phyloP scores from a whole-genome alignment of 2,888 invertebrate species.

The Tipula unca region DNA sequence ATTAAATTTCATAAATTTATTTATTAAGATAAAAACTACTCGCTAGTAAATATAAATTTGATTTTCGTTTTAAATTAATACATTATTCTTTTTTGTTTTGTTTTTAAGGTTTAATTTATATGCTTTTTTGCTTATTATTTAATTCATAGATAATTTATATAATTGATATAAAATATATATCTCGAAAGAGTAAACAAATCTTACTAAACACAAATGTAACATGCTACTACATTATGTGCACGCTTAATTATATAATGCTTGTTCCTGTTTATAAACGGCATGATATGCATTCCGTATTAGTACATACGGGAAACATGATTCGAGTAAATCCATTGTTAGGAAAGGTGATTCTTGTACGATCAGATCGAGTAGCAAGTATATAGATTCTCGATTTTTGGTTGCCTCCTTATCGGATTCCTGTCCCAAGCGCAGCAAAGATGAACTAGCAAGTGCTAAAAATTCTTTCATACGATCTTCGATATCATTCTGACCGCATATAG shows the following conservation, averaged over 20 bases:
- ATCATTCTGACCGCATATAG: slow-evolving; percentile 91
- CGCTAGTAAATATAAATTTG: neutral
- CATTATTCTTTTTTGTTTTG: neutral
- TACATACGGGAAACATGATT: slow-evolving; percentile 98
- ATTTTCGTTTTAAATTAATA: slow-evolving; percentile 1
- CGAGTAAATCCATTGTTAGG: slow-evolving; percentile 95
- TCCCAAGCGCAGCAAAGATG: slow-evolving; percentile 86
- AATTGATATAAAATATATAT: neutral
- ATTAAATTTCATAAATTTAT: neutral
- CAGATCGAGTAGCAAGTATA: slow-evolving; percentile 91
- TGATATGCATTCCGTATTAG: slow-evolving; percentile 97
- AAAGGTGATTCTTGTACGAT: slow-evolving; percentile 98
- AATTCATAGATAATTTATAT: neutral
- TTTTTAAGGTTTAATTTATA: neutral
- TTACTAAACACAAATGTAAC: neutral
- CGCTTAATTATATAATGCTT: slow-evolving; percentile 34
- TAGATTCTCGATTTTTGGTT: slow-evolving; percentile 89
- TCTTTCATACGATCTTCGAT: slow-evolving; percentile 98
- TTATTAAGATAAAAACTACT: neutral
- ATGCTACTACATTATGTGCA: neutral
- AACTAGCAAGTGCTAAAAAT: slow-evolving; percentile 85
- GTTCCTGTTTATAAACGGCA: slow-evolving; percentile 86
- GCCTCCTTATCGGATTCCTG: slow-evolving; percentile 94
- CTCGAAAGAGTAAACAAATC: neutral
- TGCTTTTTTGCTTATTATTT: neutral